Conservation (phyloP, 2,888 invertebrate species). For the Cyclophora punctaria region DNA sequence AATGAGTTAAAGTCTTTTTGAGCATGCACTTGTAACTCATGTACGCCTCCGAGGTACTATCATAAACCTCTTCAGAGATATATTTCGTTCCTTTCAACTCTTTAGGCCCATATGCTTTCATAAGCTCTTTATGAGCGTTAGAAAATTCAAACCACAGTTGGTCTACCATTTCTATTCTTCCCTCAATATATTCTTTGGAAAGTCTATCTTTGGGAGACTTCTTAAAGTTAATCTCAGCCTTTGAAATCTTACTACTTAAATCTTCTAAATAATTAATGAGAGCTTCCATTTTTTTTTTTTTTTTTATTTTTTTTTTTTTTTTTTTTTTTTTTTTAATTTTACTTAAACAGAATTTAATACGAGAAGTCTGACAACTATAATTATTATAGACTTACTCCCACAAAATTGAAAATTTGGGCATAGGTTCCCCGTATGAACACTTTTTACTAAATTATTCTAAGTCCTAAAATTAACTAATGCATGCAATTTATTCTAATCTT, state of each 20-base stretch:
- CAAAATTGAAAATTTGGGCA: slow-evolving; percentile 2
- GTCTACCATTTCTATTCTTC: slow-evolving; percentile 5
- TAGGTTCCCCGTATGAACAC: slow-evolving; percentile 1
- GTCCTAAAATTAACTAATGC: not conserved
- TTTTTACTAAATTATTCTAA: not conserved
- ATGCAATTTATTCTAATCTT: no score
- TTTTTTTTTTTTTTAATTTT: not conserved
- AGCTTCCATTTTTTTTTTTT: not conserved
- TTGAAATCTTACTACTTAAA: not conserved
- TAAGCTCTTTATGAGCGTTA: slow-evolving; percentile 1
- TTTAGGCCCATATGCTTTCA: not conserved
- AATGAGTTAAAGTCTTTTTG: not conserved
- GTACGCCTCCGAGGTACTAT: not conserved
- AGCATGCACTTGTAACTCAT: not conserved
- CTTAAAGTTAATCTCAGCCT: slow-evolving; percentile 5
- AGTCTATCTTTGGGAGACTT: slow-evolving; percentile 2
- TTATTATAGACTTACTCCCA: not conserved
- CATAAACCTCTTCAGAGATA: not conserved
- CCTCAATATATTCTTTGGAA: slow-evolving; percentile 4
- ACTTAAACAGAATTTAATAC: no score
- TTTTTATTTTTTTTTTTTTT: not conserved
- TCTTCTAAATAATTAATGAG: not conserved
- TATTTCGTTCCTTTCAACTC: not conserved
- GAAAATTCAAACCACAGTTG: slow-evolving; percentile 6
- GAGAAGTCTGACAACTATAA: not conserved